phyloP scores from a whole-genome alignment of 2,888 invertebrate species.

The Muschampia plurimacula region DNA sequence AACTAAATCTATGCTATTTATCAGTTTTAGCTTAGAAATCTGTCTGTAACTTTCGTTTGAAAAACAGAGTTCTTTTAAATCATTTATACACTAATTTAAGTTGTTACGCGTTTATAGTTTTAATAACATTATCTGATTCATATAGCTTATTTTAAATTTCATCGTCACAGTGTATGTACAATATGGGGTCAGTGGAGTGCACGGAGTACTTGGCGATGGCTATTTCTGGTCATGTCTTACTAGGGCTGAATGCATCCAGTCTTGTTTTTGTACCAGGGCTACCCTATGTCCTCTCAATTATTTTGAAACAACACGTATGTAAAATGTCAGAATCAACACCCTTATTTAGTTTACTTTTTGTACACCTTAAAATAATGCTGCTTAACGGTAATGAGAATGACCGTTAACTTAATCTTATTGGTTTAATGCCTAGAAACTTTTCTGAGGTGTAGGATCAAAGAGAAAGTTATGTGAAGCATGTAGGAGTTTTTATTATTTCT shows the following conservation, averaged over 20 bases:
- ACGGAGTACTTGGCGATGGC: conserved; percentile 35
- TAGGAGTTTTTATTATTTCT: no score
- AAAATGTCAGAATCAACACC: neutral
- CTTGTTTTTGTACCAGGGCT: neutral
- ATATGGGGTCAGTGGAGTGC: conserved; percentile 44
- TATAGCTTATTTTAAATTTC: neutral
- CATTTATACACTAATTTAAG: no score
- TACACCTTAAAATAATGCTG: conserved; percentile 28
- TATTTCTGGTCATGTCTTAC: conserved; percentile 41
- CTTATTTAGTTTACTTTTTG: conserved; percentile 31
- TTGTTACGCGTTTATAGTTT: no score
- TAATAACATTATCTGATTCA: neutral
- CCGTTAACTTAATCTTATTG: neutral
- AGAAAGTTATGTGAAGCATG: no score
- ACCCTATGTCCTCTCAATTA: neutral
- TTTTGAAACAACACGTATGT: neutral
- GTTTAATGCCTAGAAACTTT: neutral
- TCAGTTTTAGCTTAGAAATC: no score
- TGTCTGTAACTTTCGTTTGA: no score
- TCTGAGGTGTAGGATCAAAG: no score
- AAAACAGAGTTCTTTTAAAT: no score
- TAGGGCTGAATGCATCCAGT: conserved; percentile 31
- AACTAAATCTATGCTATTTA: no score
- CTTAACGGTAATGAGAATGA: neutral
- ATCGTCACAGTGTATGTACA: conserved; percentile 24